Base-by-base conservation (phyloP, 1,140 invertebrate genomes). In the Chironomus striatipennis region DNA sequence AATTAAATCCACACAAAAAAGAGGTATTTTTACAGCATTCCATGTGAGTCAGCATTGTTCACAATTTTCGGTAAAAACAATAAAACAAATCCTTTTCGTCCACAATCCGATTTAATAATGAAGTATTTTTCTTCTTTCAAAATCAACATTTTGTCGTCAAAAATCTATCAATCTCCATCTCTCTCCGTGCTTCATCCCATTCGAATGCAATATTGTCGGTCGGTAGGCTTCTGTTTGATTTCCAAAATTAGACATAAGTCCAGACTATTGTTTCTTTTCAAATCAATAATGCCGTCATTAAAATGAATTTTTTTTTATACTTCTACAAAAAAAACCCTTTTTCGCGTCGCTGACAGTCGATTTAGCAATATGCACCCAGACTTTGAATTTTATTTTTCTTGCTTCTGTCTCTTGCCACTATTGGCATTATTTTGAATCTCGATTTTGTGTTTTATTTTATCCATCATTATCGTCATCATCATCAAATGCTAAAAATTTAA, bases 251-350 rank as follows among this genome's bases (percentile, higher is more conserved):
- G 65, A 70, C 65, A 70, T 70, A 21, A 70, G 65, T 20, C 47
- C 65, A 70, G 65, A 70, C 65, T 70, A 70, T 70, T 70, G 65
- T 70, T 18, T 18, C 20, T 1, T 70, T 70, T 70, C 65, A 70
- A 70, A 70, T 70, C 65, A 70, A 70, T 70, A 70, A 70, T 18
- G 20, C 65, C 65, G 65, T 70, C 65, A 70, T 70, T 70, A 70
- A 70, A 70, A 70, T 20, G 10, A 70, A 20, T 18, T 10, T 70
- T 70, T 70, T 57, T 10, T 70, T 70, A 20, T 57, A 57, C 10
- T 20, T 20, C 20, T 20, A 70, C 20, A 17, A 34, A 5, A 34
- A 5, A 34, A 34, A 34, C 24, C 24, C 18, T 70, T 70, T 70
- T 70, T 15, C 20, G 65, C 65, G 6, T 70, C 65, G 65, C 17